Evolutionary conservation across 1,140 invertebrate species (phyloP), one percentile per base, ranked within the genome.

Genomic region (Meloidogyne exigua): DNA sequence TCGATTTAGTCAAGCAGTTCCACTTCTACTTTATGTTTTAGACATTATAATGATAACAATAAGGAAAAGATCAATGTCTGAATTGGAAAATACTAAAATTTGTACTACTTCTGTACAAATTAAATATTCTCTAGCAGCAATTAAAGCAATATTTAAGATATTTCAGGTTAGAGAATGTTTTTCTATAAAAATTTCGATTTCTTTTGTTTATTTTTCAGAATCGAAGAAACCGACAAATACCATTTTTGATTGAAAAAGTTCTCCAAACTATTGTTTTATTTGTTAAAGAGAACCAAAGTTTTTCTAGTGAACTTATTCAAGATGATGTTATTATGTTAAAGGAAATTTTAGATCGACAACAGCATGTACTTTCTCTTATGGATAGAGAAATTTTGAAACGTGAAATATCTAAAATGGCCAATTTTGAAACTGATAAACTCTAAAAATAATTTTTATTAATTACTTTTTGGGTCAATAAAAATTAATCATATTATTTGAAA

Each of bases 331-430:
- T n/a, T 57, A n/a, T 57, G 49, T n/a, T 57, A n/a, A 57, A 57
- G n/a, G 49, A 57, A 57, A 57, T 57, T n/a, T 57, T 57, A 5
- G 49, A 57, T 57, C 18, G 49, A 57, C 49, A 57, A 57, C 49
- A 57, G 18, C 49, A 57, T 57, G 49, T 57, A 57, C 49, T 57
- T 57, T n/a, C 49, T 4, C 49, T 15, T 15, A 57, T 57, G 49
- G 49, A 57, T n/a, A 57, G n/a, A 57, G 49, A 57, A 57, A 57
- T 57, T 57, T 57, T 57, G 49, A 57, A 57, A 57, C 49, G 49
- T 57, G 49, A 57, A 57, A n/a, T 57, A 57, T 57, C 49, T 57
- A 57, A 57, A 57, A 57, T 57, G 4, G n/a, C 49, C n/a, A 57
- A 57, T 57, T 18, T 57, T 12, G 49, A 57, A n/a, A n/a, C 36